phyloP scores from a whole-genome alignment of 2,797 vertebrate species.

The Spinibarbus caldwelli region DNA sequence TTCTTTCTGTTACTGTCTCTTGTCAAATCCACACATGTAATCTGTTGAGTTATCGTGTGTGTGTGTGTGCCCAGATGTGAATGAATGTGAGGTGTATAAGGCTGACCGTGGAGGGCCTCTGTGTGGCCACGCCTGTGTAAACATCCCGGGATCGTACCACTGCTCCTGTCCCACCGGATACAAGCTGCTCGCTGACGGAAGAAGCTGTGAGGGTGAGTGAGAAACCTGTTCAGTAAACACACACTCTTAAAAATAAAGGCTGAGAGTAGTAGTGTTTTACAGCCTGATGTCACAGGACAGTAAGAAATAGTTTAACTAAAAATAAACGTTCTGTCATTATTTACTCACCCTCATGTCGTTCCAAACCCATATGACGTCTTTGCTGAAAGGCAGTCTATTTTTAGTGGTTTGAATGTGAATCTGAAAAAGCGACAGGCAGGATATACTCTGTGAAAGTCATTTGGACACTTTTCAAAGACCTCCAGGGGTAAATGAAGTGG shows the following conservation, averaged over 20 bases:
- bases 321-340: slow-evolving; percentile 1
- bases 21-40: too few species aligned
- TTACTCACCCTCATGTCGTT: background rate
- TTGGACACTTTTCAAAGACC: slow-evolving; percentile 25
- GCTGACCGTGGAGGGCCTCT: slow-evolving; percentile 83
- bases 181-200: slow-evolving; percentile 82
- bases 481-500: background rate
- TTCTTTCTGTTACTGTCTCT: too few species aligned
- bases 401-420: slow-evolving; percentile 4
- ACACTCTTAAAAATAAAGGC: background rate
- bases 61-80: slow-evolving; percentile 88
- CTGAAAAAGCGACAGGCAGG: background rate
- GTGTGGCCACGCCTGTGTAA: slow-evolving; percentile 88
- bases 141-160: slow-evolving; percentile 91
- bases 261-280: background rate
- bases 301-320: background rate
- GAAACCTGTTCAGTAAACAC: slow-evolving; percentile 22
- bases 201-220: slow-evolving; percentile 92
- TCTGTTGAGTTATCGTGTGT: too few species aligned
- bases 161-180: slow-evolving; percentile 91
- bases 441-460: slow-evolving; percentile 3
- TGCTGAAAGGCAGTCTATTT: background rate
- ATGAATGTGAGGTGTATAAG: slow-evolving; percentile 93
- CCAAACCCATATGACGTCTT: background rate
- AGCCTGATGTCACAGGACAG: background rate